Conservation (phyloP, 2,113 vertebrate species). For the Lophochroa leadbeateri region DNA sequence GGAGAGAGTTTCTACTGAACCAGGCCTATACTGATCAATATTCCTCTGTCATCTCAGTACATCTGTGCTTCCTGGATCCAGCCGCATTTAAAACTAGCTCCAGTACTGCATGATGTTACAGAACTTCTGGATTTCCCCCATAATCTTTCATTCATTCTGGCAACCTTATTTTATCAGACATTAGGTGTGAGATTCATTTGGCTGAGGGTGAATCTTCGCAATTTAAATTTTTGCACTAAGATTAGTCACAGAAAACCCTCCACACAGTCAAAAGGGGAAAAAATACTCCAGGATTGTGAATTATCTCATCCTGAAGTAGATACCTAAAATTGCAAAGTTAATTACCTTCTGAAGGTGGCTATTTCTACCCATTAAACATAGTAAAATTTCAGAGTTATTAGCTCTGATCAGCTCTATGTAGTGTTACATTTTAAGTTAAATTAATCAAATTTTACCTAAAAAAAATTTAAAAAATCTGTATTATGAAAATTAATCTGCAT, state of each 20-base stretch:
- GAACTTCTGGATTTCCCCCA: not conserved
- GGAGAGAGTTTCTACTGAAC: not conserved
- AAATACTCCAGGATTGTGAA: not conserved
- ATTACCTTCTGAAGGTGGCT: not conserved
- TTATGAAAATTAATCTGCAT: not conserved
- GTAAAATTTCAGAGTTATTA: not conserved
- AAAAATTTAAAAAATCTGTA: not conserved
- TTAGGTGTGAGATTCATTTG: not conserved
- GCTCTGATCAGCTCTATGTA: not conserved
- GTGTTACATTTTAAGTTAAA: not conserved
- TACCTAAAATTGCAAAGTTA: not conserved
- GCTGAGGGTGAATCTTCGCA: not conserved
- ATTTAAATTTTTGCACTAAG: not conserved
- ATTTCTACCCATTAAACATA: not conserved
- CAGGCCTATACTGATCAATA: accelerated
- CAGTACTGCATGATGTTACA: not conserved
- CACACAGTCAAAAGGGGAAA: not conserved
- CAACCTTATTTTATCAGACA: not conserved
- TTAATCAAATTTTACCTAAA: not conserved
- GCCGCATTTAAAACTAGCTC: not conserved
- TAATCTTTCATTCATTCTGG: not conserved
- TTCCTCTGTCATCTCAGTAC: not conserved
- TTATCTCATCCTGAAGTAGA: not conserved
- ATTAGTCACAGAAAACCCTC: not conserved
- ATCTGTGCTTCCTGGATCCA: not conserved